A percentile compares a stretch with the other conserved stretches of the same genome.
Conservation (phyloP, 2,113 vertebrate species). For the Coreoperca whiteheadi region DNA sequence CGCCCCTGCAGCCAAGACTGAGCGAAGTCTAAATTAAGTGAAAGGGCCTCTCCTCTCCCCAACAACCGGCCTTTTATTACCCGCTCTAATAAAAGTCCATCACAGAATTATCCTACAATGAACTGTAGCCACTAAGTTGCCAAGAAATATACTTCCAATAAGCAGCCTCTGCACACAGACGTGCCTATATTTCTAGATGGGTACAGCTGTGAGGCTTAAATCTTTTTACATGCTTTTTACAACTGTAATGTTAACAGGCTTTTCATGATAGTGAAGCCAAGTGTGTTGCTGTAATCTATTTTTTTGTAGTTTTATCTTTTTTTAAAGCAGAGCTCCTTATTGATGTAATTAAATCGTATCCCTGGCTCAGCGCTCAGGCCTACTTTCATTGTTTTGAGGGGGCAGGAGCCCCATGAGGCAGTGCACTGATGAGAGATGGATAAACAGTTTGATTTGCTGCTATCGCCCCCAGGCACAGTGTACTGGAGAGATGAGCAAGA, state of each 20-base stretch:
- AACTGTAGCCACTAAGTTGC: constrained; percentile 67
- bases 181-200: constrained; percentile 22
- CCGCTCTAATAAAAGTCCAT: constrained; percentile 88
- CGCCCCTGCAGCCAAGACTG: constrained; percentile 82
- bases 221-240: constrained; percentile 10
- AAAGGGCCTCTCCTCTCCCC: constrained; percentile 87
- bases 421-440: constrained; percentile 83
- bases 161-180: constrained; percentile 34
- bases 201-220: constrained; percentile 16
- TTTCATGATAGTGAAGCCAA: constrained; percentile 50
- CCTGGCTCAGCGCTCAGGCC: constrained; percentile 73
- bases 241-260: constrained; percentile 42
- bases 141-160: constrained; percentile 69
- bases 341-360: constrained; percentile 84
- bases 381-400: constrained; percentile 83
- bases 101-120: constrained; percentile 81
- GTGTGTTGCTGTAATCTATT: constrained; percentile 48
- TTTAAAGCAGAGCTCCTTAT: constrained; percentile 69
- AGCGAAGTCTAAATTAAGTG: constrained; percentile 95
- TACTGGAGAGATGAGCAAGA: constrained; percentile 79
- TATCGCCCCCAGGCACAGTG: constrained; percentile 81
- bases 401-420: constrained; percentile 80
- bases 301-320: constrained; percentile 45
- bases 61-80: constrained; percentile 88
- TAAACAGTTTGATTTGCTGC: constrained; percentile 87